Conservation (phyloP, 2,888 invertebrate genomes). For the Parascotia fuliginaria region DNA sequence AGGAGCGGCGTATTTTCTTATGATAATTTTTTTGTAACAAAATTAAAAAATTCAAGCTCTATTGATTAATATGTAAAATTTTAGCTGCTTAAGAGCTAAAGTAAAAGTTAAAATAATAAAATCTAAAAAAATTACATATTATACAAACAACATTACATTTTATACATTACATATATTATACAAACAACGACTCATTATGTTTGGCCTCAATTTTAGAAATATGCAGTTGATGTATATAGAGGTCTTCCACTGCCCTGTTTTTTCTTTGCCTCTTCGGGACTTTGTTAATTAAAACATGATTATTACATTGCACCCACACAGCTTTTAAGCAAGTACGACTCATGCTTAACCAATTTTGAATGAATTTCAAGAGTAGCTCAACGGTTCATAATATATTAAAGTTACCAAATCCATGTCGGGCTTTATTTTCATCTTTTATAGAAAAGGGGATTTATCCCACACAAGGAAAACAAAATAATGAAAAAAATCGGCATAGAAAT, state of each 20-base stretch:
- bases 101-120: not conserved
- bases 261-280: too few species aligned
- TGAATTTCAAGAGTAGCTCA: not conserved
- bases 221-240: too few species aligned
- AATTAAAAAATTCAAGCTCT: too few species aligned
- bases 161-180: too few species aligned
- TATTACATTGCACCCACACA: too few species aligned
- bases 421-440: constrained; percentile 17
- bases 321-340: not conserved
- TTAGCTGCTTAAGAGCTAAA: not conserved
- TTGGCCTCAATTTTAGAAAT: too few species aligned
- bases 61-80: not conserved
- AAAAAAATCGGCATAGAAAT: constrained; percentile 52
- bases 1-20: too few species aligned
- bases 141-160: not conserved
- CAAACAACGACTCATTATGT: too few species aligned
- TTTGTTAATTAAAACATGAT: too few species aligned
- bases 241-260: too few species aligned
- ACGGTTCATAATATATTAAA: not conserved
- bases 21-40: too few species aligned
- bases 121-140: not conserved
- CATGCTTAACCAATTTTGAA: not conserved
- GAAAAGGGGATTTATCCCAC: constrained; percentile 23
- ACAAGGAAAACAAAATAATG: constrained; percentile 41
- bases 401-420: constrained; percentile 10